Base-by-base conservation (phyloP, 1,140 invertebrate genomes). In the Whitmania pigra region DNA sequence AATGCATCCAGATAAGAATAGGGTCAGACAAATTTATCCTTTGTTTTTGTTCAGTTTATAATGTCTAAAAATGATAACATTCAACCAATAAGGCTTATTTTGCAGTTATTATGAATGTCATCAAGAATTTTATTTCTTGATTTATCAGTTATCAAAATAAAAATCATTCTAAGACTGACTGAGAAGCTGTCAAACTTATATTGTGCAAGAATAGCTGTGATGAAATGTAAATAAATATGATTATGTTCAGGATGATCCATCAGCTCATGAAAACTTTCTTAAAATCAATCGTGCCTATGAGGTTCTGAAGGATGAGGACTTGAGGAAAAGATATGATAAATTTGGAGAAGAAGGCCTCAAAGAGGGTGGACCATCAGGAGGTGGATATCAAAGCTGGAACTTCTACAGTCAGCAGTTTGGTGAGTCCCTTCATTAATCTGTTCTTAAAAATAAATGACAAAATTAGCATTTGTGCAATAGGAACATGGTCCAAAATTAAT, bases 331-430 rank as follows among this genome's bases (percentile, higher is more conserved):
- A 69, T 92, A 92, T 84, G 90, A 92, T 80, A 76, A 88, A 31
- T 87, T 88, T 81, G 91, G 91, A 22, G 89, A 91, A 78, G 87
- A 88, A 73, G 86, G 86, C 20, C 80, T 88, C 20, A 84, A 85
- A 66, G 84, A 86, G 69, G 81, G 85, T 71, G 82, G 85, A 73
- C 85, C 86, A 40, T 75, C 79, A 57, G 82, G 83, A 18, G 73
- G 79, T 22, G 80, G 82, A 57, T 92, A 90, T 80, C 88, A 92
- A 76, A 87, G 88, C 49, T 92, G 90, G 85, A 88, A 86, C 75
- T 92, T 91, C 78, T 92, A 92, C 78, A 84, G 88, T 71, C 87
- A 91, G 78, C 88, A 90, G 78, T 92, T 93, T 87, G 91, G 90
- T 85, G n/a, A 25, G 40, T 53, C 25, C 49, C 69, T 72, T 74